Evolutionary conservation across 2,797 vertebrate genomes (phyloP).

Genomic region (Dicrostonyx torquatus): DNA sequence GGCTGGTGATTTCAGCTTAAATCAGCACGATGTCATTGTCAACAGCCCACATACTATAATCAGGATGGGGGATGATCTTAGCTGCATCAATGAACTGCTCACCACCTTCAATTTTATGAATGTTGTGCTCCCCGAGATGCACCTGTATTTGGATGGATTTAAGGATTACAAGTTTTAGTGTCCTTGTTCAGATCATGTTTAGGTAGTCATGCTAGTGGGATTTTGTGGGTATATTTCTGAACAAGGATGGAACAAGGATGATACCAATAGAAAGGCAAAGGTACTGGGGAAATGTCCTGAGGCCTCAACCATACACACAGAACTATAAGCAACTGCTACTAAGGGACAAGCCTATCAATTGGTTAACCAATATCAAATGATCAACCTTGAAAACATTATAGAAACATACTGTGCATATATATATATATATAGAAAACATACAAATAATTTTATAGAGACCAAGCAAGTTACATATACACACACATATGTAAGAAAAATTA

Average conservation of each 20-base stretch:
- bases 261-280: background rate
- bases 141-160: conserved; percentile 67
- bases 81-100: conserved; percentile 71
- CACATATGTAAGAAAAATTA: background rate
- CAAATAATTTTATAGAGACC: background rate
- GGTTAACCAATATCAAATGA: background rate
- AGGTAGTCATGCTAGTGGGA: background rate
- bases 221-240: background rate
- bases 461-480: too few relatives aligned
- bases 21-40: conserved; percentile 82
- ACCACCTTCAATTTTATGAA: conserved; percentile 35
- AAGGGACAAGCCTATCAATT: background rate
- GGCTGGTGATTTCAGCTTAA: conserved; percentile 56
- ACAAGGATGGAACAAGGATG: background rate
- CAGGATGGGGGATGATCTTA: conserved; percentile 73
- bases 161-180: background rate
- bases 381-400: background rate
- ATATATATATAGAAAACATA: background rate
- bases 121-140: conserved; percentile 74
- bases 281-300: background rate
- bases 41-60: accelerated
- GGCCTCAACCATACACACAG: background rate
- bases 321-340: background rate
- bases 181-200: background rate
- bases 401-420: background rate